Evolutionary conservation across 2,888 invertebrate genomes (phyloP).

Genomic region (Sphaeridia pumilis): DNA sequence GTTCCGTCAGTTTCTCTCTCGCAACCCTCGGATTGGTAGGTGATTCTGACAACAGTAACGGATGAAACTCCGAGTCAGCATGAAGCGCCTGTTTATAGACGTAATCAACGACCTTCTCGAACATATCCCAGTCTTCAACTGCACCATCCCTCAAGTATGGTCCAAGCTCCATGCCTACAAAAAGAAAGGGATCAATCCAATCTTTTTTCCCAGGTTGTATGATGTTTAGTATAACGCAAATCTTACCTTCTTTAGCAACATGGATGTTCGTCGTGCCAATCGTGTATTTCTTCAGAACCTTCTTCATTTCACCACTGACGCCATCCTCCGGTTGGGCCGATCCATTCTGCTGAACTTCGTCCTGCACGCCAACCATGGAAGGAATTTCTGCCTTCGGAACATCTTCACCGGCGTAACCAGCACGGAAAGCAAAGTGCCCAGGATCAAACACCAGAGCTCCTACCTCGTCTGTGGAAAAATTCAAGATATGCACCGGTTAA

Average conservation of each 20-base stretch:
- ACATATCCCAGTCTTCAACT: slow-evolving; percentile 98
- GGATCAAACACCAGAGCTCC: slow-evolving; percentile 96
- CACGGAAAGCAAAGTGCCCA: slow-evolving; percentile 77
- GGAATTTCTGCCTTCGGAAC: slow-evolving; percentile 98
- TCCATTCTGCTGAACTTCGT: slow-evolving; percentile 44
- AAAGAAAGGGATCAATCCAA: not conserved
- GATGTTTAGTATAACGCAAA: not conserved
- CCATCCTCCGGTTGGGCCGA: slow-evolving; percentile 19
- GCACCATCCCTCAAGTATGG: slow-evolving; percentile 97
- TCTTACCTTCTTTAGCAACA: slow-evolving; percentile 64
- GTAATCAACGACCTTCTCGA: slow-evolving; percentile 90
- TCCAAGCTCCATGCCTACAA: slow-evolving; percentile 62
- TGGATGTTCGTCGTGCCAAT: slow-evolving; percentile 89
- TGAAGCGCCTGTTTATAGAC: slow-evolving; percentile 87
- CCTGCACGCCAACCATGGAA: slow-evolving; percentile 73
- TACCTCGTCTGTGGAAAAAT: slow-evolving; percentile 65
- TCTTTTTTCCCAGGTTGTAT: not conserved
- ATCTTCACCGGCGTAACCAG: slow-evolving; percentile 95
- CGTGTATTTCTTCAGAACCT: slow-evolving; percentile 55
- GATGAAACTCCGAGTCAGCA: slow-evolving; percentile 89
- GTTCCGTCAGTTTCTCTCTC: slow-evolving; percentile 86
- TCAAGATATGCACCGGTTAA: not conserved
- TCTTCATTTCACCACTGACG: slow-evolving; percentile 35
- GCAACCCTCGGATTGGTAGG: slow-evolving; percentile 90
- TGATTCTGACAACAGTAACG: slow-evolving; percentile 94